These are phyloP conservation scores for Phataginus tetradactyla DNA, from an alignment of 2,797 vertebrate species.

Conservation along the genomic window DNA sequence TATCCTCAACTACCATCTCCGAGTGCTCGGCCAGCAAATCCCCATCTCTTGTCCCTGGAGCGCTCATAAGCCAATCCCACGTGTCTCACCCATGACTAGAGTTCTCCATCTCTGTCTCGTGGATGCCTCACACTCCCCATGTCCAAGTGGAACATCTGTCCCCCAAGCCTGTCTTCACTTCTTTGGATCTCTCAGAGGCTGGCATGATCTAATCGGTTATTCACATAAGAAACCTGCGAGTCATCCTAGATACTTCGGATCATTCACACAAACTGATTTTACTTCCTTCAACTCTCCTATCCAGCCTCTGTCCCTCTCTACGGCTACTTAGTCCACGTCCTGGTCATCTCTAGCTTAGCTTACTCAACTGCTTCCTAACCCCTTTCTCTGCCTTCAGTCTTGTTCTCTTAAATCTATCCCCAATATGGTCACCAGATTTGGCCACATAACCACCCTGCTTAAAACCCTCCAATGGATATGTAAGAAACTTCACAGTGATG, in stretches of 20 bases:
- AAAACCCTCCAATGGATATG: not conserved
- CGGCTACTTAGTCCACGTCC: not conserved
- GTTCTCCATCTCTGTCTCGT: not conserved
- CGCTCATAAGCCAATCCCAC: not conserved
- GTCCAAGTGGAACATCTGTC: not conserved
- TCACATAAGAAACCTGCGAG: not conserved
- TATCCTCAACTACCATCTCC: not conserved
- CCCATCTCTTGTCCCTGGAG: not conserved
- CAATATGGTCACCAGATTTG: not conserved
- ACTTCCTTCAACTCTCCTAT: not conserved
- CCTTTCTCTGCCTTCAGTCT: not conserved
- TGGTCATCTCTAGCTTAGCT: not conserved
- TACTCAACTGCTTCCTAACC: constrained; percentile 6
- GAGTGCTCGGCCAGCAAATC: not conserved
- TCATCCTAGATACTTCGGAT: not conserved
- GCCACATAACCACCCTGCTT: not conserved
- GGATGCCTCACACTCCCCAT: not conserved
- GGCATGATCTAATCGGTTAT: not conserved
- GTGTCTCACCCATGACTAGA: not conserved
- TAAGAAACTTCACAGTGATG: not conserved
- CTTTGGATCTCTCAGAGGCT: not conserved
- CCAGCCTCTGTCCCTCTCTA: not conserved
- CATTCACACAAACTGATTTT: not conserved
- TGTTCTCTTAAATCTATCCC: not conserved
- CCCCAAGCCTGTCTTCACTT: not conserved